Evolutionary conservation across 2,888 invertebrate genomes (phyloP), one percentile per base, ranked within the genome.

Genomic region (Anorthoa munda): DNA sequence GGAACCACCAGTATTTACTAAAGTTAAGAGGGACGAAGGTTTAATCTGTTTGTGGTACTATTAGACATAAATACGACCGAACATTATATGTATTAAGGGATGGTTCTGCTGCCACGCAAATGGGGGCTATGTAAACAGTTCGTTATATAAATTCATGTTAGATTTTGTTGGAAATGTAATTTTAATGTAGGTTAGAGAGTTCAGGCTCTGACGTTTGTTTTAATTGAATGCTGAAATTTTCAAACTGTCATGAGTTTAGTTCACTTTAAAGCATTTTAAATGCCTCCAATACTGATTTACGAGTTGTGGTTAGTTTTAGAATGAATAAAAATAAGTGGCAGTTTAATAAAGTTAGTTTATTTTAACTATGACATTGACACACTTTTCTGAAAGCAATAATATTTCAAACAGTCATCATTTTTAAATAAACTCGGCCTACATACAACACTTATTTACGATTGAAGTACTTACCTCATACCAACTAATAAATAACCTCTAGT

Each of bases 11-110:
- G 86, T 86, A 85, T 87, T 87, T 87, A 85, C 86, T 82, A 73
- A 86, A 86, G 87, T 88, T 86, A 80, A 83, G 81, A 86, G 86
- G 85, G 87, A 81, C 83, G 85, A 88, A 87, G 85, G 86, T 86
- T 87, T 84, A 85, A 87, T 87, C 88, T 82, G 86, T 87, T 87
- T 86, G 86, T 77, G 86, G 87, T 82, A 78, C 79, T 86, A 86
- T 84, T 84, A 87, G 72, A 78, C 82, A 85, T 86, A 85, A 88
- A 87, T 85, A 88, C 81, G 75, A 73, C 76, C 79, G 53, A 82
- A 85, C 77, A 86, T 87, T 87, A 85, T 85, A 85, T 78, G 82
- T 82, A 81, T 78, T 81, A 85, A 75, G 81, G 79, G 65, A 79
- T 81, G 76, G 82, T 73, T 46, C 66, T 68, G 58, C 72, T 58